Evolutionary conservation across 2,888 invertebrate species (phyloP).

Genomic region (Entomobrya multifasciata): DNA sequence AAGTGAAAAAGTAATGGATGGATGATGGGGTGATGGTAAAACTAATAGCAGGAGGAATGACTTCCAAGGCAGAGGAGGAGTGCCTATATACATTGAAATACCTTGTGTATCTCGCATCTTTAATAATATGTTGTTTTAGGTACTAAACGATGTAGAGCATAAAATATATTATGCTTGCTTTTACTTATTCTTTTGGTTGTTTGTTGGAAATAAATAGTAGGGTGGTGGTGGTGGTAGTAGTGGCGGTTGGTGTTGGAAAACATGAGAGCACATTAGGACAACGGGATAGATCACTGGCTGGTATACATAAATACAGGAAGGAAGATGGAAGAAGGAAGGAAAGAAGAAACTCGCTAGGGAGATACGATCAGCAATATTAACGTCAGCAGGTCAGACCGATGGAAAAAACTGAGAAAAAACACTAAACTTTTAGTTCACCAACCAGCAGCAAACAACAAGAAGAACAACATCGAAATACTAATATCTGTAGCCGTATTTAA

Average conservation of each 20-base stretch:
- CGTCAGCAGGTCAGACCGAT: constrained; percentile 67
- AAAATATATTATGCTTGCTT: constrained; percentile 55
- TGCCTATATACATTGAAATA: constrained; percentile 25
- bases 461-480: constrained; percentile 24
- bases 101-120: neutral
- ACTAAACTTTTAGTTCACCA: neutral
- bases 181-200: constrained; percentile 42
- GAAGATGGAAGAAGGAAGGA: constrained; percentile 52
- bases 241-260: constrained; percentile 1
- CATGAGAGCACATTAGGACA: constrained; percentile 39
- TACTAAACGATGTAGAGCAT: constrained; percentile 1
- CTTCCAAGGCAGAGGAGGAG: constrained; percentile 23
- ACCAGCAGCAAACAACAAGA: neutral
- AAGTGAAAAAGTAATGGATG: constrained; percentile 67
- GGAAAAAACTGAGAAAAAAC: constrained; percentile 23
- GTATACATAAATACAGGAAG: constrained; percentile 40
- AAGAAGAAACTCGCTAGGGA: constrained; percentile 57
- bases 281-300: constrained; percentile 23
- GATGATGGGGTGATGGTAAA: constrained; percentile 65
- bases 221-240: neutral
- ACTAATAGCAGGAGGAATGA: constrained; percentile 62
- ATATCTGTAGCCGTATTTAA: constrained; percentile 20
- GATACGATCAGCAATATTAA: constrained; percentile 65
- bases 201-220: constrained; percentile 43
- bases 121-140: constrained; percentile 9